Conservation (phyloP, 2,113 vertebrate species). For the Callocephalon fimbriatum region DNA sequence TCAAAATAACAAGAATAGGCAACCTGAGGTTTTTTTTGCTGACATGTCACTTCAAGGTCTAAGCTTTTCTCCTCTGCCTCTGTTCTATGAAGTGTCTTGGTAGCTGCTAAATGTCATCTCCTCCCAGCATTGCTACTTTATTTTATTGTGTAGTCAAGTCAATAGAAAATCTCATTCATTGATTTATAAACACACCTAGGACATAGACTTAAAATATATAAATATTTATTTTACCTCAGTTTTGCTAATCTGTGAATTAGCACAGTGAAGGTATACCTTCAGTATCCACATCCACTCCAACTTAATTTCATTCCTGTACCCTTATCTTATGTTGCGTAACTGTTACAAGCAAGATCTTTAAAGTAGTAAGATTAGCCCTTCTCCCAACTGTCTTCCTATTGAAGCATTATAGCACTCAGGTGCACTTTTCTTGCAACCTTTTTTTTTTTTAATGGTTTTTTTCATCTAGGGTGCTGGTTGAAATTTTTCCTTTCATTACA, state of each 20-base stretch:
- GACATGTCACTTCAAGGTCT: not conserved
- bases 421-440: not conserved
- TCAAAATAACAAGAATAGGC: not conserved
- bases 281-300: not conserved
- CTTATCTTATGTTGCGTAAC: not conserved
- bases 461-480: not conserved
- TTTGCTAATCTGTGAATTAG: not conserved
- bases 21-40: not conserved
- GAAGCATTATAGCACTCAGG: not conserved
- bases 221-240: not conserved
- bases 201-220: not conserved
- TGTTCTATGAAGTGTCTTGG: not conserved
- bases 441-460: not conserved
- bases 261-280: not conserved
- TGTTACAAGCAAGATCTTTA: not conserved
- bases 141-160: not conserved
- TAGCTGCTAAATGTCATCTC: not conserved
- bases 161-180: not conserved
- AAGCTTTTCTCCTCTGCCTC: not conserved
- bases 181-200: not conserved
- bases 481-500: not conserved
- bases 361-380: not conserved
- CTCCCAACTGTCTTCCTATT: not conserved
- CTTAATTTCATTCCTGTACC: not conserved
- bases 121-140: not conserved